phyloP scores from a whole-genome alignment of 1,140 invertebrate species.

The Glomeris maerens region DNA sequence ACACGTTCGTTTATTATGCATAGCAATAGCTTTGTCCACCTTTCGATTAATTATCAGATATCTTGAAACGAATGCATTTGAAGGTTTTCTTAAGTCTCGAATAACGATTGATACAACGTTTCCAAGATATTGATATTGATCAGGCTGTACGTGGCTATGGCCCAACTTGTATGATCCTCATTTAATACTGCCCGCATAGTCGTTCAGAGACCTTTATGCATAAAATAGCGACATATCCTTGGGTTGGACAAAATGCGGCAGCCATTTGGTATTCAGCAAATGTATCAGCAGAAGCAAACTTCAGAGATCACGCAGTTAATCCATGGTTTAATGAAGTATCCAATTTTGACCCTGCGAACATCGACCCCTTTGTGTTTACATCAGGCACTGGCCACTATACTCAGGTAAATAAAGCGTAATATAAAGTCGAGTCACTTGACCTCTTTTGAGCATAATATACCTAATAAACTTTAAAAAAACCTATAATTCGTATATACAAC shows the following conservation, averaged over 20 bases:
- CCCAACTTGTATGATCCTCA: no score
- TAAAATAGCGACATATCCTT: not conserved
- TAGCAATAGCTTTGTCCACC: not conserved
- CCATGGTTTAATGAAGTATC: conserved; percentile 9
- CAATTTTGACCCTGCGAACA: conserved; percentile 4
- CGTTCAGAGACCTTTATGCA: not conserved
- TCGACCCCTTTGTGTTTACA: conserved; percentile 4
- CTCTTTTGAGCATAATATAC: no score
- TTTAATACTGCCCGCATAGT: no score
- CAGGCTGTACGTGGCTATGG: no score
- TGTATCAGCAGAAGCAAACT: not conserved
- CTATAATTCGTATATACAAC: no score
- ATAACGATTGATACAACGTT: not conserved
- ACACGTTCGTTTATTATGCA: conserved; percentile 4
- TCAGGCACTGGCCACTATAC: conserved; percentile 7
- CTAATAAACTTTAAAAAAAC: no score
- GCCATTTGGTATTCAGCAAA: not conserved
- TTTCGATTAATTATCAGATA: not conserved
- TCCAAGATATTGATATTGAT: no score
- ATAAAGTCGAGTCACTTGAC: no score
- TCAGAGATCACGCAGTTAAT: not conserved
- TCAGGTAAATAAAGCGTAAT: no score
- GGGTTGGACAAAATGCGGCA: conserved; percentile 7
- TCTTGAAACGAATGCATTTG: not conserved
- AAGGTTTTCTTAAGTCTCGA: not conserved